A percentile compares a stretch with the other conserved stretches of the same genome.
Evolutionary conservation across 2,797 vertebrate species (phyloP).

Genomic region (Prionace glauca): DNA sequence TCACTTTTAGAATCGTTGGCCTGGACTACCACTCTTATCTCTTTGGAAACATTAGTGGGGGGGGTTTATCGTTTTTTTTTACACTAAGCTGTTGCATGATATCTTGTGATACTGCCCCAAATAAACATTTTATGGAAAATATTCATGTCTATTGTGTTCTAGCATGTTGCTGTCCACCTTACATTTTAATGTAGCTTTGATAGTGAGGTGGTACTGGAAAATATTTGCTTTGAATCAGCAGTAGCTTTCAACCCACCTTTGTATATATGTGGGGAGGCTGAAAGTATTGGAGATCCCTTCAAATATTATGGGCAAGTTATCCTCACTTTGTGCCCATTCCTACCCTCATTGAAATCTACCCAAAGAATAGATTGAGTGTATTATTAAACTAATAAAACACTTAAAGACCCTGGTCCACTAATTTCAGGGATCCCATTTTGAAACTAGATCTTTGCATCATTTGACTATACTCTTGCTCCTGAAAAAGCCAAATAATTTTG

Average conservation of each 20-base stretch:
- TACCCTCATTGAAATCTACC: not conserved
- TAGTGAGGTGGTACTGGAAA: not conserved
- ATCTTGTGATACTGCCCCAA: conserved; percentile 64
- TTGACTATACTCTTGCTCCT: not conserved
- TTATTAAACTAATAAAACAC: not conserved
- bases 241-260: not conserved
- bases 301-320: not conserved
- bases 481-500: not conserved
- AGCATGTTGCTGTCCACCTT: not conserved
- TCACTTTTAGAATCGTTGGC: conserved; percentile 52
- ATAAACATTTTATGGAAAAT: conserved; percentile 64
- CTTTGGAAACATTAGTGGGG: conserved; percentile 40
- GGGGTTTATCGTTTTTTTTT: conserved; percentile 50
- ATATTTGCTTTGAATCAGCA: not conserved
- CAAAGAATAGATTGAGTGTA: not conserved
- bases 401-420: not conserved
- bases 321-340: not conserved
- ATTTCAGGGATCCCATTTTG: not conserved
- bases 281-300: not conserved
- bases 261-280: not conserved
- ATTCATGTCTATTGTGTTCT: conserved; percentile 34
- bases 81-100: conserved; percentile 61
- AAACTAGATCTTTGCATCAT: not conserved
- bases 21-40: conserved; percentile 56
- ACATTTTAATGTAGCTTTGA: not conserved